Percentiles rank a stretch among this genome's conserved stretches.
These are phyloP conservation scores for Strix occidentalis DNA, from an alignment of 2,797 vertebrate species.

Conservation along the genomic window DNA sequence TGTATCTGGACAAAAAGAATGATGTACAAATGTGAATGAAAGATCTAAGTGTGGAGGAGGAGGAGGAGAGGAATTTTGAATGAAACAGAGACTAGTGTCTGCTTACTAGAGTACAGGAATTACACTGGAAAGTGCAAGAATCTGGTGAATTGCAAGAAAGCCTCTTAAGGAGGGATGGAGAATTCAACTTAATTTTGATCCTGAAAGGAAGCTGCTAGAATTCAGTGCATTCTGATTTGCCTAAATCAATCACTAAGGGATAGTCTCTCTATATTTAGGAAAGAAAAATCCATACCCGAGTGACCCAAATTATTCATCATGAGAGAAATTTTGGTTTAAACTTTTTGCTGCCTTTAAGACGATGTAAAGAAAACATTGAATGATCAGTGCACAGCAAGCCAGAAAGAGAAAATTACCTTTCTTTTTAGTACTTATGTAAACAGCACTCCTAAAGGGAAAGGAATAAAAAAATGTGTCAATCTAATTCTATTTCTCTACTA, in stretches of 20 bases:
- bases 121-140: not conserved
- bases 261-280: not conserved
- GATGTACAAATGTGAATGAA: not conserved
- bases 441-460: not conserved
- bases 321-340: not conserved
- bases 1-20: not conserved
- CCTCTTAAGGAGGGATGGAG: not conserved
- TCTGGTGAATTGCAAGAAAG: not conserved
- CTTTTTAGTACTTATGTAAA: not conserved
- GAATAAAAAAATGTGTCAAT: not conserved
- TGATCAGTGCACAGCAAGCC: not conserved
- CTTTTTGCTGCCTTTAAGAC: not conserved
- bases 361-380: not conserved
- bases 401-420: not conserved
- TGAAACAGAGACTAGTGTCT: not conserved
- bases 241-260: not conserved
- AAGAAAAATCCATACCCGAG: not conserved
- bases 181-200: not conserved
- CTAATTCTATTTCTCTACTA: not conserved
- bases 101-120: not conserved
- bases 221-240: not conserved
- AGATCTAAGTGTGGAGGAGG: not conserved
- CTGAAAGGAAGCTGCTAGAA: not conserved
- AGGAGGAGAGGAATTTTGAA: not conserved
- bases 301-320: not conserved